A percentile compares a stretch with the other conserved stretches of the same genome.
Conservation (phyloP, 30 jellyfish, hydroid and myxozoan species). For the Chironex yamaguchii region DNA sequence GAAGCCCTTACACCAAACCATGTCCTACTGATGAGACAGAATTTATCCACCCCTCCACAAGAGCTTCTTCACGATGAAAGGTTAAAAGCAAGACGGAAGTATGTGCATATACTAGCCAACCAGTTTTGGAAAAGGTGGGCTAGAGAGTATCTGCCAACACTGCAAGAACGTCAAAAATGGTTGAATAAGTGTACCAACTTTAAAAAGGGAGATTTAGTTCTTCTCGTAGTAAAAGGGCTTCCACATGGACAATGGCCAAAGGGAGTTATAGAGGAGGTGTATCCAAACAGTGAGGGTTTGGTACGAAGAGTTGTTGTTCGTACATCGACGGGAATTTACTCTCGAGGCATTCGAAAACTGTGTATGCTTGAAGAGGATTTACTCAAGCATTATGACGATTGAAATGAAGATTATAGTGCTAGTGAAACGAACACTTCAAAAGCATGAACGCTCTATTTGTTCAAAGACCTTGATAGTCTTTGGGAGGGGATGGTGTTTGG, state of each 20-base stretch:
- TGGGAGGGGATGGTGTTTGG: too few relatives aligned
- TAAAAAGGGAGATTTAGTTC: slow-evolving; percentile 45
- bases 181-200: slow-evolving; percentile 11
- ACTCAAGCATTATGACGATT: too few relatives aligned
- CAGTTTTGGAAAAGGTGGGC: slow-evolving; percentile 71
- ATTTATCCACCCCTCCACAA: slow-evolving; percentile 49
- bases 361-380: too few relatives aligned
- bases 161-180: slow-evolving; percentile 65
- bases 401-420: too few relatives aligned
- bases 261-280: slow-evolving; percentile 9
- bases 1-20: slow-evolving; percentile 73
- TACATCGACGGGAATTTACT: too few relatives aligned
- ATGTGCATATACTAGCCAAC: slow-evolving; percentile 53
- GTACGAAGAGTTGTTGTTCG: too few relatives aligned
- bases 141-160: slow-evolving; percentile 33
- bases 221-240: slow-evolving; percentile 21
- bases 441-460: too few relatives aligned
- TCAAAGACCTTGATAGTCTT: too few relatives aligned
- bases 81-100: slow-evolving; percentile 64
- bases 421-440: too few relatives aligned
- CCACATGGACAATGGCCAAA: slow-evolving; percentile 58
- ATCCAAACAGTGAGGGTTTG: too few relatives aligned
- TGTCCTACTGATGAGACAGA: slow-evolving; percentile 33
- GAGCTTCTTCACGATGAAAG: slow-evolving; percentile 17
- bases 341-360: too few relatives aligned